Percentiles rank a stretch among this genome's conserved stretches.
Evolutionary conservation across 2,888 invertebrate species (phyloP).

Genomic region (Ganaspis brasiliensis): DNA sequence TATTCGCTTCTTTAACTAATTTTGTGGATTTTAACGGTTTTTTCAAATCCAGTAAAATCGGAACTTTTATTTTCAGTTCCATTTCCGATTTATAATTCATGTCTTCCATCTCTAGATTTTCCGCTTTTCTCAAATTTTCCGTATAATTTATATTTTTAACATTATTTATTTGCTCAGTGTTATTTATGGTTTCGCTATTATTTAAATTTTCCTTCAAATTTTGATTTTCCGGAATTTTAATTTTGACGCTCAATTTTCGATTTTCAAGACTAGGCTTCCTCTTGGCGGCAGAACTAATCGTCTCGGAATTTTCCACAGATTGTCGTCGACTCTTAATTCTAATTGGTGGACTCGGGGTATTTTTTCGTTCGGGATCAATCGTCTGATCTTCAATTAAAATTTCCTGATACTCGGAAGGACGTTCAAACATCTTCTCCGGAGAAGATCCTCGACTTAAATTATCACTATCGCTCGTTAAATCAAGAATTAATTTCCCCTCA

Average conservation of each 20-base stretch:
- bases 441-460: conserved; percentile 7
- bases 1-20: conserved; percentile 54
- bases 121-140: neutral
- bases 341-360: neutral
- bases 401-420: conserved; percentile 56
- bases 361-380: conserved; percentile 44
- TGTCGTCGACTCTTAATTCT: neutral
- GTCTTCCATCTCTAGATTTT: neutral
- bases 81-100: neutral
- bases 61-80: neutral
- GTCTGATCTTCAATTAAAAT: conserved; percentile 61
- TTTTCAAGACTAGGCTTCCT: conserved; percentile 29
- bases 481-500: neutral
- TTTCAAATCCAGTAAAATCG: conserved; percentile 5
- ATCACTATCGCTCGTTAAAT: too few relatives aligned
- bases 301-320: conserved; percentile 43
- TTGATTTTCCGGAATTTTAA: too few relatives aligned
- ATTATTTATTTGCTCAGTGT: too few relatives aligned
- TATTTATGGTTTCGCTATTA: too few relatives aligned
- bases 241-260: conserved; percentile 9
- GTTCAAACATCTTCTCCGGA: conserved; percentile 37
- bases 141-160: too few relatives aligned
- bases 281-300: conserved; percentile 34
- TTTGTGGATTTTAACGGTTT: conserved; percentile 51
- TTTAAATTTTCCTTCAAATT: too few relatives aligned